Percentiles rank a stretch among this genome's conserved stretches.
Evolutionary conservation across 2,888 invertebrate species (phyloP).

Genomic region (Chaetogeoica ovagalla): DNA sequence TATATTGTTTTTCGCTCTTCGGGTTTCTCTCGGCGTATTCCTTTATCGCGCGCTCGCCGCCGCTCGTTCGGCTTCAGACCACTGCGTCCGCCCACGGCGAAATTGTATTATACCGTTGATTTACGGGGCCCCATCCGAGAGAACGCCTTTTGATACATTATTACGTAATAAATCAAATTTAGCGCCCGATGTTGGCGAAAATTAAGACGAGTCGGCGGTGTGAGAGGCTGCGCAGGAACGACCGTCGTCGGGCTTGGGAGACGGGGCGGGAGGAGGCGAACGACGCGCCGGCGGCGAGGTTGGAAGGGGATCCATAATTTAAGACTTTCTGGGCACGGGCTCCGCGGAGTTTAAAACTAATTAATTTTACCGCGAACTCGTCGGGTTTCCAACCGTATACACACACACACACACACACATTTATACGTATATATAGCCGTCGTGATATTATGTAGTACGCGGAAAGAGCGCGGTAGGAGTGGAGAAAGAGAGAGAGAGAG

Average conservation of each 20-base stretch:
- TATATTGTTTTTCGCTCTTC: too few relatives aligned
- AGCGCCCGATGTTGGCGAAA: slow-evolving; percentile 51
- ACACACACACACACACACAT: neutral
- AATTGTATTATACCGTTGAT: slow-evolving; percentile 50
- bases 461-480: too few relatives aligned
- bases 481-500: too few relatives aligned
- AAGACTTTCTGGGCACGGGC: slow-evolving; percentile 52
- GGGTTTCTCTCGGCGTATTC: too few relatives aligned
- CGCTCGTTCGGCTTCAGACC: too few relatives aligned
- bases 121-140: slow-evolving; percentile 46
- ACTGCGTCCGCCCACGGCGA: neutral
- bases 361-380: slow-evolving; percentile 53
- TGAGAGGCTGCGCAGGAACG: neutral
- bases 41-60: neutral
- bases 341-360: slow-evolving; percentile 50
- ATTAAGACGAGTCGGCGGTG: slow-evolving; percentile 48
- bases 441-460: too few relatives aligned
- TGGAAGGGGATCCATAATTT: slow-evolving; percentile 46
- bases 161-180: slow-evolving; percentile 53
- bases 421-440: too few relatives aligned
- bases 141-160: slow-evolving; percentile 51
- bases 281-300: neutral
- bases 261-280: slow-evolving; percentile 25
- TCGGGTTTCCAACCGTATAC: slow-evolving; percentile 45
- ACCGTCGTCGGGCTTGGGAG: slow-evolving; percentile 2